Evolutionary conservation across 2,113 vertebrate species (phyloP).

Genomic region (Callionymus lyra): DNA sequence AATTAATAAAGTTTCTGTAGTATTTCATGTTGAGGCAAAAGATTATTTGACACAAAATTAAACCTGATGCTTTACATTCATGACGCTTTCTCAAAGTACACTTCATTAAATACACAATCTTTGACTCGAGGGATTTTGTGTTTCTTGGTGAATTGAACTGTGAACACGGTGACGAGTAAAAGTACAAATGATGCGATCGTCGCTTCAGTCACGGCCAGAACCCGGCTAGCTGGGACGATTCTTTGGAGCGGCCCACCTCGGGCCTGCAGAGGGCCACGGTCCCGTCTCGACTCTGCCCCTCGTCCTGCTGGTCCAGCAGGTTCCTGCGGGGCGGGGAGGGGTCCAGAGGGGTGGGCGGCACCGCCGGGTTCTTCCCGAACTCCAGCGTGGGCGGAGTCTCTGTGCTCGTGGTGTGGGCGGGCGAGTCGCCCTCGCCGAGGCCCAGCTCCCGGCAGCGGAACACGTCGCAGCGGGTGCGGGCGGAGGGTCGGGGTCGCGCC

Average conservation of each 20-base stretch:
- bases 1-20: no score
- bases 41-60: slow-evolving; percentile 3
- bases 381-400: slow-evolving; percentile 90
- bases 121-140: no score
- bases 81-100: slow-evolving; percentile 56
- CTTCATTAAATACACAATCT: slow-evolving; percentile 55
- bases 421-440: slow-evolving; percentile 66
- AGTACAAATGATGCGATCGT: no score
- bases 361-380: slow-evolving; percentile 77
- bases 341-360: no score
- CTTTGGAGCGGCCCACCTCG: slow-evolving; percentile 68
- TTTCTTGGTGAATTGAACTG: no score
- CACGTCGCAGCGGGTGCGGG: slow-evolving; percentile 76
- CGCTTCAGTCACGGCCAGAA: no score
- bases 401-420: slow-evolving; percentile 86
- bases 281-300: slow-evolving; percentile 84
- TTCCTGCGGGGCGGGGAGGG: slow-evolving; percentile 68
- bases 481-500: slow-evolving; percentile 84
- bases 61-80: slow-evolving; percentile 58
- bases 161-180: no score
- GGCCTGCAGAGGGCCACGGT: slow-evolving; percentile 85
- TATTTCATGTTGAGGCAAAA: no score
- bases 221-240: background rate
- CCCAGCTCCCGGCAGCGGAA: slow-evolving; percentile 72
- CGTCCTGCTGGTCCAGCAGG: slow-evolving; percentile 84